phyloP scores from a whole-genome alignment of 2,797 vertebrate genomes.

The Notamacropus eugenii region DNA sequence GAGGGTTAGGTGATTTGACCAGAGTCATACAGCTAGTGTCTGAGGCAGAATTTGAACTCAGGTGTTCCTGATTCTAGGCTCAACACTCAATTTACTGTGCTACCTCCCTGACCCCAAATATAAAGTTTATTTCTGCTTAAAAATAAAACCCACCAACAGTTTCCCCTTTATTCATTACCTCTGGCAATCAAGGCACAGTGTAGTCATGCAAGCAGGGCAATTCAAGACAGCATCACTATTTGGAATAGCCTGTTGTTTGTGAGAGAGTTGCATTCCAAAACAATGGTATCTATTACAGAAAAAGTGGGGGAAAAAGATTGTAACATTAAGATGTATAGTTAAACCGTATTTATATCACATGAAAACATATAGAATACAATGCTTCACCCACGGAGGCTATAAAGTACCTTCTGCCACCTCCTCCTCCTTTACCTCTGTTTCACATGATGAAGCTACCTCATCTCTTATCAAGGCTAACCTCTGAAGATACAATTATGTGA shows the following conservation, averaged over 20 bases:
- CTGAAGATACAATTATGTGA: too few relatives aligned
- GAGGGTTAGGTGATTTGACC: background rate
- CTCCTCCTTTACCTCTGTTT: background rate
- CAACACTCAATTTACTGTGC: background rate
- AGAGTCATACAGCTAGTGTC: background rate
- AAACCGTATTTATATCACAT: background rate
- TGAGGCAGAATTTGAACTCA: background rate
- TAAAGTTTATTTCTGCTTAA: conserved; percentile 51
- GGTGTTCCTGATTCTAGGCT: background rate
- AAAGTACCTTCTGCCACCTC: background rate
- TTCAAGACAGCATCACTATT: conserved; percentile 95
- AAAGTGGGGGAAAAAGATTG: background rate
- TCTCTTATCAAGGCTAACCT: background rate
- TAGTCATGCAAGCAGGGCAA: conserved; percentile 97
- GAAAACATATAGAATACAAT: background rate
- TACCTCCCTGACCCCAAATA: background rate
- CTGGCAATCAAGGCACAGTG: conserved; percentile 96
- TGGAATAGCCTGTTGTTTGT: conserved; percentile 82
- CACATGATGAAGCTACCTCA: background rate
- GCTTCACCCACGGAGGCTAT: background rate
- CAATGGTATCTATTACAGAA: conserved; percentile 84
- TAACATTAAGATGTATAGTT: background rate
- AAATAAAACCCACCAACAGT: conserved; percentile 18
- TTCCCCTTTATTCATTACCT: conserved; percentile 85
- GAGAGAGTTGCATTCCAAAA: conserved; percentile 71